These are phyloP conservation scores for Synanthedon vespiformis DNA, from an alignment of 2,888 invertebrate species.

Conservation along the genomic window DNA sequence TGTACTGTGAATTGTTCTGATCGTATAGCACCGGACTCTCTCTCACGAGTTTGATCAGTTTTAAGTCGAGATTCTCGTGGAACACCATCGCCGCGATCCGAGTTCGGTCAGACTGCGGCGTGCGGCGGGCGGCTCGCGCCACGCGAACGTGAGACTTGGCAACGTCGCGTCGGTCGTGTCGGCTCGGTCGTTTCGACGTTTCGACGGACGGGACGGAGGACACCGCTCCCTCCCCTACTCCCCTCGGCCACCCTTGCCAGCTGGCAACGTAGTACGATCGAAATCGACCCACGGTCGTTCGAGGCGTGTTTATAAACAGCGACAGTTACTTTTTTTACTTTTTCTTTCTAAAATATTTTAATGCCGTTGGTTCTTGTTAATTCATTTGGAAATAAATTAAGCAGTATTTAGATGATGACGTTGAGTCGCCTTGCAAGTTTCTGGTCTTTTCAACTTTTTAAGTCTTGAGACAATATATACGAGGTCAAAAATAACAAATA, in stretches of 20 bases:
- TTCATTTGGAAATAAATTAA: no score
- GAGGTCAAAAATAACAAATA: no score
- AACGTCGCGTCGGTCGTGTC: slow-evolving; percentile 6
- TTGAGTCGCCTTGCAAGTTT: no score
- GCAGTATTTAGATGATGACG: no score
- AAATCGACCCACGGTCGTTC: slow-evolving; percentile 3
- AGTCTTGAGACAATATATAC: no score
- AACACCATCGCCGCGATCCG: slow-evolving; percentile 14
- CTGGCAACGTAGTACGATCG: slow-evolving; percentile 9
- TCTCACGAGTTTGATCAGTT: slow-evolving; percentile 40
- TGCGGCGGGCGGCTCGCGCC: not conserved
- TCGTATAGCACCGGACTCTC: slow-evolving; percentile 48
- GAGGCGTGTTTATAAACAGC: not conserved
- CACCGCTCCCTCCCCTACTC: slow-evolving; percentile 2
- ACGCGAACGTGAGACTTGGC: not conserved
- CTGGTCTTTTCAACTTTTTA: no score
- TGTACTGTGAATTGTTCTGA: slow-evolving; percentile 41
- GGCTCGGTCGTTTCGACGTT: slow-evolving; percentile 5
- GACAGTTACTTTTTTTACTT: not conserved
- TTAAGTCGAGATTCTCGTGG: slow-evolving; percentile 37
- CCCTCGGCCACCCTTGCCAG: slow-evolving; percentile 5
- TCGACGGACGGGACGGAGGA: slow-evolving; percentile 1
- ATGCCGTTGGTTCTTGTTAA: no score
- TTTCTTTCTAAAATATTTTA: no score
- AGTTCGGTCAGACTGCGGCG: slow-evolving; percentile 6